A percentile compares a stretch with the other conserved stretches of the same genome.
These are phyloP conservation scores for Drosophila persimilis DNA, from an alignment of 1,140 invertebrate species.

Conservation along the genomic window DNA sequence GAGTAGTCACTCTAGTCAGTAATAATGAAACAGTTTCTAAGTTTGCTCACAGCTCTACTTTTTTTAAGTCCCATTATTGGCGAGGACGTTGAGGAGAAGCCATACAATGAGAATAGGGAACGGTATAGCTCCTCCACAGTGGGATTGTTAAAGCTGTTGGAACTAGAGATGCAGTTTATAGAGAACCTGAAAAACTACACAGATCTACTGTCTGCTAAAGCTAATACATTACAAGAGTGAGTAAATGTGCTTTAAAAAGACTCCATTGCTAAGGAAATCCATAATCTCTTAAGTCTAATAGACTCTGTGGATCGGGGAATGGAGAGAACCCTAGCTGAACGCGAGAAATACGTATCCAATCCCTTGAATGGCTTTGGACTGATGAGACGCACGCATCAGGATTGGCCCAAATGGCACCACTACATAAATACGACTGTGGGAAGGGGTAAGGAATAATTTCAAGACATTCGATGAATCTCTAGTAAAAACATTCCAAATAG, in stretches of 20 bases:
- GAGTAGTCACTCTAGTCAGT: too few species aligned
- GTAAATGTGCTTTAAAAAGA: background rate
- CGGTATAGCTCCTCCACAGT: constrained; percentile 11
- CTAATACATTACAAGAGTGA: constrained; percentile 23
- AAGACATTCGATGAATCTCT: background rate
- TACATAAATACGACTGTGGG: constrained; percentile 32
- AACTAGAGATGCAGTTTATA: constrained; percentile 18
- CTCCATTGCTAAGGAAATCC: too few species aligned
- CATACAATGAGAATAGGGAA: background rate
- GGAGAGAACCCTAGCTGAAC: background rate
- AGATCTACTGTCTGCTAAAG: constrained; percentile 23
- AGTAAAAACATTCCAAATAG: background rate
- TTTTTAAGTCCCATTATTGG: too few species aligned
- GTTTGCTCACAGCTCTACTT: too few species aligned
- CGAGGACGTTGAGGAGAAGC: too few species aligned
- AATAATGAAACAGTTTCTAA: too few species aligned
- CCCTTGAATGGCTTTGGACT: constrained; percentile 50
- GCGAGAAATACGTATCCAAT: constrained; percentile 49
- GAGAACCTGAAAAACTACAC: constrained; percentile 9
- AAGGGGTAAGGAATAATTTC: constrained; percentile 10
- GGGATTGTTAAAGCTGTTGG: constrained; percentile 9
- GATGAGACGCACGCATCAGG: constrained; percentile 44
- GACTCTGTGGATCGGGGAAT: constrained; percentile 7
- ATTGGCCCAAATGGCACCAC: constrained; percentile 52
- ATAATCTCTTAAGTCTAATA: background rate